Percentiles rank a stretch among this genome's conserved stretches.
Evolutionary conservation across 2,797 vertebrate species (phyloP).

Genomic region (Pangasius macronema): DNA sequence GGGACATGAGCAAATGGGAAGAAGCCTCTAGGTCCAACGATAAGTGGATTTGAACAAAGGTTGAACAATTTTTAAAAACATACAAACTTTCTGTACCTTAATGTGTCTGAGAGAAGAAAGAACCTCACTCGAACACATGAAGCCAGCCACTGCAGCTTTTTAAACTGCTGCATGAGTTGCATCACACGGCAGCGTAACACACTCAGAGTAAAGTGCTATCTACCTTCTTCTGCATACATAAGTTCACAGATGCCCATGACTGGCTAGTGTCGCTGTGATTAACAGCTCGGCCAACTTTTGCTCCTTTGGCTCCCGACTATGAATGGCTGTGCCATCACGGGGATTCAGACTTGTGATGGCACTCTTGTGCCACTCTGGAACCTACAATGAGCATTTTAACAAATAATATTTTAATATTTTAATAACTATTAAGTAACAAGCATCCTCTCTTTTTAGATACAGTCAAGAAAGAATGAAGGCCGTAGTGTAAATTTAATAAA

Average conservation of each 20-base stretch:
- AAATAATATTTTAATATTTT: neutral
- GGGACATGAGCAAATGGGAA: neutral
- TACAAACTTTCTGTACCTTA: neutral
- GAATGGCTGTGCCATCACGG: too few relatives aligned
- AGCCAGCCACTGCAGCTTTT: neutral
- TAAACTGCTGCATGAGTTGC: neutral
- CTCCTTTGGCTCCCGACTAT: neutral
- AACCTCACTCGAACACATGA: neutral
- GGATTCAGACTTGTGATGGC: neutral
- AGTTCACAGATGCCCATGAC: neutral
- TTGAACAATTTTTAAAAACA: neutral
- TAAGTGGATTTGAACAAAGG: neutral
- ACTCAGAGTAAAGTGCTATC: neutral
- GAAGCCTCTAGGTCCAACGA: neutral
- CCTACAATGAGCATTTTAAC: neutral
- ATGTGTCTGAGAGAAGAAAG: neutral
- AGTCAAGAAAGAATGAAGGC: neutral
- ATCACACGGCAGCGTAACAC: neutral
- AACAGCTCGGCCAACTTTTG: neutral
- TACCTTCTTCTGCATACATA: neutral
- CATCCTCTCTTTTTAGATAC: neutral
- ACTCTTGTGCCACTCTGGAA: neutral
- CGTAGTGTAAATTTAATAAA: neutral
- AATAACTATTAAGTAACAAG: neutral
- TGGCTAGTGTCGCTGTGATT: too few relatives aligned